Evolutionary conservation across 2,888 invertebrate genomes (phyloP).

Genomic region (Sarcophaga carnaria): DNA sequence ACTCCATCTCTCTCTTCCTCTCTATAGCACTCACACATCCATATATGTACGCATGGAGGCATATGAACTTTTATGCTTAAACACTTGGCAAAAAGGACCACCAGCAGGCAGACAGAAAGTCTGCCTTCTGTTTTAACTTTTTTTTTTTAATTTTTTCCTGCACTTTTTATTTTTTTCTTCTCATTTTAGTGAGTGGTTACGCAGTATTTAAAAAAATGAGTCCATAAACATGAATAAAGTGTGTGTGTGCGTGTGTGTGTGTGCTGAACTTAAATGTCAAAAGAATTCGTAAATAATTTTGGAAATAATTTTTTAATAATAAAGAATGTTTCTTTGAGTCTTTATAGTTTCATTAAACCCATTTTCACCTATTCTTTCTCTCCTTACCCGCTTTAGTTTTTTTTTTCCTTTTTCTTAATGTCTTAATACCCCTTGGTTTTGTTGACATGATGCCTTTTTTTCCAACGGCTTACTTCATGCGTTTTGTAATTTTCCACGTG

Average conservation of each 20-base stretch:
- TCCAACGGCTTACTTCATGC: neutral
- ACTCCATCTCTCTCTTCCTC: neutral
- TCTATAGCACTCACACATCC: neutral
- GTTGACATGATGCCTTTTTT: conserved; percentile 23
- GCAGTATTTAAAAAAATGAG: conserved; percentile 18
- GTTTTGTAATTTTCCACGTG: conserved; percentile 67
- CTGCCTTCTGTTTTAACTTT: conserved; percentile 13
- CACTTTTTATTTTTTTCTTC: neutral
- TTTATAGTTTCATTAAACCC: neutral
- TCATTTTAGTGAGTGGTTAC: conserved; percentile 38
- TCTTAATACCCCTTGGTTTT: conserved; percentile 36
- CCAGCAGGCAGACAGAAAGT: neutral
- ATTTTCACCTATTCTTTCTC: neutral
- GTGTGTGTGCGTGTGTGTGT: no score
- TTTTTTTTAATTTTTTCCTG: neutral
- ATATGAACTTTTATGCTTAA: neutral
- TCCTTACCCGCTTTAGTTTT: neutral
- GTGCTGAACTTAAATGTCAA: no score
- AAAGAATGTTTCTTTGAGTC: neutral
- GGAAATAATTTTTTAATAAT: neutral
- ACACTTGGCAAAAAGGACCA: conserved; percentile 19
- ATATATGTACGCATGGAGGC: neutral
- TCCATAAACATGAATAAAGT: no score
- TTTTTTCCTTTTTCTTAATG: conserved; percentile 35
- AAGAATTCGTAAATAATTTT: neutral